Conservation (phyloP, 2,113 vertebrate genomes). For the Heteronetta atricapilla region DNA sequence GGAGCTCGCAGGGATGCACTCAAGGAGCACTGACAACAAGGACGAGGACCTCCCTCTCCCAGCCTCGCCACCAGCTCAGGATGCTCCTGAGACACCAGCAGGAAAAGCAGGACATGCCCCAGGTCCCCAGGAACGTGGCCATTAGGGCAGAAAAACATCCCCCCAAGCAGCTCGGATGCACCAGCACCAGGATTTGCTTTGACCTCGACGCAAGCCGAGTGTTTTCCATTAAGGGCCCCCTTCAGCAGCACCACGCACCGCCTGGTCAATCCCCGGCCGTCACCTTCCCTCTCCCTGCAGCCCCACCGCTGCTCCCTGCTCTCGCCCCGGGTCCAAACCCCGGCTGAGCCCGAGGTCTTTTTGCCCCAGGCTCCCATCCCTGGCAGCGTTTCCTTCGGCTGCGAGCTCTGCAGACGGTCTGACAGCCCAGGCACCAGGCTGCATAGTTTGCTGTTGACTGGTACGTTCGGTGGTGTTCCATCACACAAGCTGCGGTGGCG, state of each 20-base stretch:
- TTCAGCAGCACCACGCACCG: slow-evolving; percentile 1
- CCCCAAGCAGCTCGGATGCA: slow-evolving; percentile 41
- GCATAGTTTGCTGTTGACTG: slow-evolving; percentile 68
- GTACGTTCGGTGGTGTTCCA: slow-evolving; percentile 48
- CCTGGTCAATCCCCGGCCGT: slow-evolving; percentile 24
- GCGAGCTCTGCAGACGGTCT: slow-evolving; percentile 41
- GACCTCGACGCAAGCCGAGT: slow-evolving; percentile 55
- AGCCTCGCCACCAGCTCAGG: slow-evolving; percentile 51
- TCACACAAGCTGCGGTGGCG: slow-evolving; percentile 57
- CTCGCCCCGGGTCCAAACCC: neutral
- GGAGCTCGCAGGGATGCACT: neutral
- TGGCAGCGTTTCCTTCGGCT: slow-evolving; percentile 17
- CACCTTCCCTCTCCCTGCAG: slow-evolving; percentile 43
- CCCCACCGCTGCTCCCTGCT: slow-evolving; percentile 1
- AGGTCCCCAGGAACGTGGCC: slow-evolving; percentile 53
- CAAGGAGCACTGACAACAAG: neutral
- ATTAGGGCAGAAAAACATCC: slow-evolving; percentile 57
- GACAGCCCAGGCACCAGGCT: slow-evolving; percentile 69
- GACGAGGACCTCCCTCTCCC: neutral
- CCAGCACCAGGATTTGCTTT: slow-evolving; percentile 38
- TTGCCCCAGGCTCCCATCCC: neutral
- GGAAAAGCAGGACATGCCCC: slow-evolving; percentile 35
- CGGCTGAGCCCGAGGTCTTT: neutral
- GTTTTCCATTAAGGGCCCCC: slow-evolving; percentile 53
- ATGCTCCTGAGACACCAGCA: slow-evolving; percentile 45